Base-by-base conservation (phyloP, 2,888 invertebrate species). In the Augochlorella aurata region DNA sequence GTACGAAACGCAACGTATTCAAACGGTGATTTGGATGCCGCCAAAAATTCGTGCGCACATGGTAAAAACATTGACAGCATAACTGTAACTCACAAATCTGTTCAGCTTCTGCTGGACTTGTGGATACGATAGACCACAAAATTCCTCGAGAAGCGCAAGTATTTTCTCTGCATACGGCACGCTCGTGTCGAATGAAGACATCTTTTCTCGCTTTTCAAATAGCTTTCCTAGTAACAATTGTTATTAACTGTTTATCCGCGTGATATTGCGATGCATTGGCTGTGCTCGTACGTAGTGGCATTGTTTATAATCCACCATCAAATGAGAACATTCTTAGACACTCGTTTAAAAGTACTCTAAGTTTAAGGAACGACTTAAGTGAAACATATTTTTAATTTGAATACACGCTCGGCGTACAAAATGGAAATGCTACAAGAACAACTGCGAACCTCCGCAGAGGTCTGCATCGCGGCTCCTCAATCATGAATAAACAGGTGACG, bases 61-160 rank as follows among this genome's bases (percentile, higher is more conserved):
- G 38, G 7, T 38, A 38, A 38, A 52, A 54, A 69, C 45, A 66
- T 65, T 44, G 12, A 61, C 5, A 9, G 74, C 14, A 10, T 58
- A 16, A 38, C 12, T 18, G 24, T 67, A 71, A 94, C 94, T 94
- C 93, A 96, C 96, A 88, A 95, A 96, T 85, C 90, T 91, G 91
- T 96, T 96, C 69, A 96, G 93, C 94, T 95, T 95, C 29, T 94
- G 94, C 92, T 96, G 96, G 38, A 96, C 91, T 72, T 94, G 93
- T 50, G 87, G 89, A 83, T 90, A 91, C 16, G 91, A 89, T 65
- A 92, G 82, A 77, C 90, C 91, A 58, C 88, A 89, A 18, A 92
- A 79, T 70, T 91, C 90, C 67, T 92, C 90, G 45, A 92, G 84
- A 29, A 92, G 81, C 7, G 81, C 77, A 76, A 92, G 88, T 75